Conservation (phyloP, 1,140 invertebrate genomes). For the Drosophila lacertosa region DNA sequence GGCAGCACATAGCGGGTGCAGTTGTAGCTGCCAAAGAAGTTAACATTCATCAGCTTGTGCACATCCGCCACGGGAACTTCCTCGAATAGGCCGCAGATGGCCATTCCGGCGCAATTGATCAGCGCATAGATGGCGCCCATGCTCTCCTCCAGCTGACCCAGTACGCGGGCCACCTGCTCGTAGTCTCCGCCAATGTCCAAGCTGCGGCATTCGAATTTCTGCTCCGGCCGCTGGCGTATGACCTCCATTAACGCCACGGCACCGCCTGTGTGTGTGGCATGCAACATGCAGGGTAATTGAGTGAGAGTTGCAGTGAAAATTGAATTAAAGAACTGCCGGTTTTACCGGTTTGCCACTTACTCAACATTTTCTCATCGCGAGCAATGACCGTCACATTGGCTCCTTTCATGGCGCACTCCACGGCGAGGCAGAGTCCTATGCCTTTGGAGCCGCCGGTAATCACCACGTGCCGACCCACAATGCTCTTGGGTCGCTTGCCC, state of each 20-base stretch:
- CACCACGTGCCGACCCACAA: slow-evolving; percentile 86
- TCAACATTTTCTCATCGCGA: slow-evolving; percentile 89
- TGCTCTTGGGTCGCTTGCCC: slow-evolving; percentile 59
- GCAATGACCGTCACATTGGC: slow-evolving; percentile 96
- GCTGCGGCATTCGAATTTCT: slow-evolving; percentile 89
- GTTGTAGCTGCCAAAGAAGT: slow-evolving; percentile 90
- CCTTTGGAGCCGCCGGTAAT: slow-evolving; percentile 98
- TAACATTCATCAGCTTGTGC: slow-evolving; percentile 89
- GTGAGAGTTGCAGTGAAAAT: neutral
- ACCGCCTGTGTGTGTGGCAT: slow-evolving; percentile 51
- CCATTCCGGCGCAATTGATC: slow-evolving; percentile 95
- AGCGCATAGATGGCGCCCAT: slow-evolving; percentile 93
- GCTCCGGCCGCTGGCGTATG: slow-evolving; percentile 81
- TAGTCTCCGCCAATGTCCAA: slow-evolving; percentile 90
- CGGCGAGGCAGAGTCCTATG: slow-evolving; percentile 94
- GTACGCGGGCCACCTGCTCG: slow-evolving; percentile 86
- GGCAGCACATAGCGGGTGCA: slow-evolving; percentile 88
- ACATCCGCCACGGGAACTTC: slow-evolving; percentile 90
- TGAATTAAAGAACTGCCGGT: slow-evolving; percentile 5
- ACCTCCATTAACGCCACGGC: slow-evolving; percentile 76
- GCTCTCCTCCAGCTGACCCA: slow-evolving; percentile 87
- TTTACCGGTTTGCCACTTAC: slow-evolving; percentile 57
- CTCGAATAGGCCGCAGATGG: slow-evolving; percentile 92
- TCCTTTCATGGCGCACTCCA: slow-evolving; percentile 90
- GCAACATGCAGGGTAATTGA: slow-evolving; percentile 2